Base-by-base conservation (phyloP, 2,113 vertebrate genomes). In the Orientallactaga bullata region DNA sequence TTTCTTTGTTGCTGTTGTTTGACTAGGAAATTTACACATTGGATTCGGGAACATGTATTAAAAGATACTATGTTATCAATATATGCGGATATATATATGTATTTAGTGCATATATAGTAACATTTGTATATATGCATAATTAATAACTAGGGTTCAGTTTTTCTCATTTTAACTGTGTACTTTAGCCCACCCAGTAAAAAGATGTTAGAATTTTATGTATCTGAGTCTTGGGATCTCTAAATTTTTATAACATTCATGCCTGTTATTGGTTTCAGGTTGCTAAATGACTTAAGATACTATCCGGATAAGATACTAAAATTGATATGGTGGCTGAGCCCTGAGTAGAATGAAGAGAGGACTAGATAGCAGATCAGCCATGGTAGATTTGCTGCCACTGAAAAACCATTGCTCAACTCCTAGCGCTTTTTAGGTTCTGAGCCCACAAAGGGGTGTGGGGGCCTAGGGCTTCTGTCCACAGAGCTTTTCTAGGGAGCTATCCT, bases 81-180 rank as follows among this genome's bases (percentile, higher is more conserved):
- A 5, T 35, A 28, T 51, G 30, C n/a, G 21, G n/a, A 24, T 30
- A n/a, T 69, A n/a, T 69, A n/a, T n/a, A 42, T 73, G 35, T 39
- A 11, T 30, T 69, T 13, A 69, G 66, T n/a, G 30, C 32, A 21
- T 73, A 23, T 73, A 12, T 51, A 58, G 28, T 12, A 39, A 47
- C 7, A 51, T 51, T 7, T 51, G 7, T 51, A 51, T 58, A 30
- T 71, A 26, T 20, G 21, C 2, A 35, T 68, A 26, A 28, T 89
- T 78, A 90, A 79, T 74, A 58, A 24, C 47, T 16, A 85, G 51
- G 87, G 21, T 76, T 89, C 30, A 28, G 18, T 89, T 85, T 74
- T 92, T 74, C 68, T 76, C 37, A 76, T 89, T 79, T 86, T n/a
- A 86, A 23, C 73, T 83, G 2, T 51, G 32, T 92, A 21, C 47